phyloP scores from a whole-genome alignment of 2,113 vertebrate species.

The Tyrannus savana region DNA sequence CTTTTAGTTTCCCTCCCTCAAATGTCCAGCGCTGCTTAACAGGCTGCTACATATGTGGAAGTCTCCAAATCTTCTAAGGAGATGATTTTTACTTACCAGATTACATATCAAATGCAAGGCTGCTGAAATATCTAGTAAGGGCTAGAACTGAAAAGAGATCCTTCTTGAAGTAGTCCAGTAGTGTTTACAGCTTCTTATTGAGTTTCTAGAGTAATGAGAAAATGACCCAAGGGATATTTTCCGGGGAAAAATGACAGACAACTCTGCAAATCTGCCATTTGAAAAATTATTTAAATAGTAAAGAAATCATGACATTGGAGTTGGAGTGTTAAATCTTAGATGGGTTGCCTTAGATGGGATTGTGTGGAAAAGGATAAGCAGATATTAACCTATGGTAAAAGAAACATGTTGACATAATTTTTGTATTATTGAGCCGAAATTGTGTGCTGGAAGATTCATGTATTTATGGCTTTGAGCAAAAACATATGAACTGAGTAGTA shows the following conservation, averaged over 20 bases:
- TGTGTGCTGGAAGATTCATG: rapidly evolving
- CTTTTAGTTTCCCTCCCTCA: not conserved
- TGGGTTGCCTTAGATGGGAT: not conserved
- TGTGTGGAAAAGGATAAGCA: not conserved
- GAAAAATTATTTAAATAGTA: not conserved
- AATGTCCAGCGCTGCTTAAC: not conserved
- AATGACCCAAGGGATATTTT: not conserved
- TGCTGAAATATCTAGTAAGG: not conserved
- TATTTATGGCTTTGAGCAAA: not conserved
- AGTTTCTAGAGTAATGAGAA: not conserved
- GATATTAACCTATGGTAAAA: not conserved
- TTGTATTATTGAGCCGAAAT: not conserved
- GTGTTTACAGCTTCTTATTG: not conserved
- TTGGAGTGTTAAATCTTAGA: not conserved
- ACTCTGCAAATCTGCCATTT: not conserved
- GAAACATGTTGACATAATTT: not conserved
- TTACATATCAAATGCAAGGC: not conserved
- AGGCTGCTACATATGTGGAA: not conserved
- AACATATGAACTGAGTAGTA: not conserved
- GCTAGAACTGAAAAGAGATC: not conserved
- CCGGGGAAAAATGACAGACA: not conserved
- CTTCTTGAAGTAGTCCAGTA: not conserved
- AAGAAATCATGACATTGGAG: not conserved
- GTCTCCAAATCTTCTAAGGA: not conserved
- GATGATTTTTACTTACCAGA: not conserved